phyloP scores from a whole-genome alignment of 1,140 invertebrate genomes.

The Nylanderia fulva region DNA sequence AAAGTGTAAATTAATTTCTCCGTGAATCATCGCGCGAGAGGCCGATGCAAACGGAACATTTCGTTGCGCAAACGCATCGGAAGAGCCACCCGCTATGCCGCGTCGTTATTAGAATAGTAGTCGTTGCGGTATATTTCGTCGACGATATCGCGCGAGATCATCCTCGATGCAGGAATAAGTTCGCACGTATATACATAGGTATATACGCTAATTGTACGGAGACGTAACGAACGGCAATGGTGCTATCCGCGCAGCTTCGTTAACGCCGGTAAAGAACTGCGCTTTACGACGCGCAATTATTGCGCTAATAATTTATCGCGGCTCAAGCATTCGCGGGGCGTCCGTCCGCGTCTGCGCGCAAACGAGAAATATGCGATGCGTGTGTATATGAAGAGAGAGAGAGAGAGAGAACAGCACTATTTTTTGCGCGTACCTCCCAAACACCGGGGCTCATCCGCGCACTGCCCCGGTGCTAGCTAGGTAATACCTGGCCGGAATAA shows the following conservation, averaged over 20 bases:
- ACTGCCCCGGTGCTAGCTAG: background rate
- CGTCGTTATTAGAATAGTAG: background rate
- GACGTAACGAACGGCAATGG: conserved; percentile 55
- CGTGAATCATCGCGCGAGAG: conserved; percentile 24
- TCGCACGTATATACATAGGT: conserved; percentile 21
- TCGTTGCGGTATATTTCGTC: conserved; percentile 48
- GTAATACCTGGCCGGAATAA: conserved; percentile 45
- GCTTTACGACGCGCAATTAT: conserved; percentile 65
- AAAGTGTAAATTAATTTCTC: conserved; percentile 43
- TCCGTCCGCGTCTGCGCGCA: background rate
- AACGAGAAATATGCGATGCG: conserved; percentile 10
- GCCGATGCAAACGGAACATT: background rate
- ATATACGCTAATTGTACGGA: conserved; percentile 64
- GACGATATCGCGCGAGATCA: conserved; percentile 63
- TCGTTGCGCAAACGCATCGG: background rate
- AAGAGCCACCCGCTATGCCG: background rate
- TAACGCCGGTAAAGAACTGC: conserved; percentile 59
- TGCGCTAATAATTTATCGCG: conserved; percentile 69
- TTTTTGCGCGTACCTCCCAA: background rate
- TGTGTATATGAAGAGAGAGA: conserved; percentile 13
- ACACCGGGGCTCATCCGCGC: too few relatives aligned
- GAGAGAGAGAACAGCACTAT: too few relatives aligned
- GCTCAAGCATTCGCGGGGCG: conserved; percentile 60
- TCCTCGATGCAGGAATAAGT: background rate
- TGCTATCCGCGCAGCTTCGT: conserved; percentile 47